These are phyloP conservation scores for Toxotes chatareus DNA, from an alignment of 2,113 vertebrate species.

Conservation along the genomic window DNA sequence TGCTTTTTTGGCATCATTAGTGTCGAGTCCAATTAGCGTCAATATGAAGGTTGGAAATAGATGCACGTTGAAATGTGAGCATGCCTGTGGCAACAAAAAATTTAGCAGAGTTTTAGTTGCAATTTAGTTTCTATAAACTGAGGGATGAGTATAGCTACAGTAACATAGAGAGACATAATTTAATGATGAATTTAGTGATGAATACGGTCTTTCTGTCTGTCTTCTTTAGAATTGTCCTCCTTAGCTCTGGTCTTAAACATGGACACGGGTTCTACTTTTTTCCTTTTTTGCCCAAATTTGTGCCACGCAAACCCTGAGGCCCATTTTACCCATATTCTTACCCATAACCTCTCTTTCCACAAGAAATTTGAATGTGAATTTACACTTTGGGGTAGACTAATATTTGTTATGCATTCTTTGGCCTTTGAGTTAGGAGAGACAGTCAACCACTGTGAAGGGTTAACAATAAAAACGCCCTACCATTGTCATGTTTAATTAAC, in stretches of 20 bases:
- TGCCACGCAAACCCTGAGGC: not conserved
- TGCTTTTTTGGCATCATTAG: constrained; percentile 77
- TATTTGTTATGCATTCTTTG: constrained; percentile 71
- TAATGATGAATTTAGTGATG: not conserved
- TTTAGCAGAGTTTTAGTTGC: constrained; percentile 49
- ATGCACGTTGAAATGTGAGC: constrained; percentile 49
- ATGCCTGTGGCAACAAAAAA: constrained; percentile 48
- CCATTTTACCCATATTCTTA: constrained; percentile 10
- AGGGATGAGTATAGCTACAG: not conserved
- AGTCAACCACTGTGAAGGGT: constrained; percentile 63
- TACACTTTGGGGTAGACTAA: constrained; percentile 38
- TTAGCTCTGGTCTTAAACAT: not conserved
- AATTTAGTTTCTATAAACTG: constrained; percentile 34
- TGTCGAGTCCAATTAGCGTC: constrained; percentile 74
- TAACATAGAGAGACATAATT: constrained; percentile 9
- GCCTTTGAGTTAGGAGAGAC: constrained; percentile 69
- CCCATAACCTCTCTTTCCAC: constrained; percentile 4
- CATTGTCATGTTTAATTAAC: constrained; percentile 81
- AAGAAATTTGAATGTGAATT: constrained; percentile 41
- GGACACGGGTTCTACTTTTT: not conserved
- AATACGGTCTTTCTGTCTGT: not conserved
- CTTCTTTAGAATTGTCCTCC: not conserved
- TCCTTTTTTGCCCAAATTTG: constrained; percentile 1
- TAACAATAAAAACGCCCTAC: constrained; percentile 69
- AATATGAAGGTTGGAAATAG: constrained; percentile 62